Evolutionary conservation across 2,113 vertebrate genomes (phyloP).

Genomic region (Riparia riparia): DNA sequence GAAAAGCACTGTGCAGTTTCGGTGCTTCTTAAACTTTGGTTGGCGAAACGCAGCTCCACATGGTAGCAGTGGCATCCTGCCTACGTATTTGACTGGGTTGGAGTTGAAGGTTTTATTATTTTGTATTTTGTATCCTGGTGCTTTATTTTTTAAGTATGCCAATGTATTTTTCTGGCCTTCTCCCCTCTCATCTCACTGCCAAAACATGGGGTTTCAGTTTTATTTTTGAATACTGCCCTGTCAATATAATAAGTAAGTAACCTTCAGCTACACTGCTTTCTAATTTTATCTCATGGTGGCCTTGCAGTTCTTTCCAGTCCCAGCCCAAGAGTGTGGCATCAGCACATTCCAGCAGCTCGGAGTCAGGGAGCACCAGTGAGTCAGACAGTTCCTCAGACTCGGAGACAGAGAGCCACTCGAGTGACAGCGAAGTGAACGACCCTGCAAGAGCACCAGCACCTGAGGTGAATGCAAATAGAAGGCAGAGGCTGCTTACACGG

Average conservation of each 20-base stretch:
- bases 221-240: not conserved
- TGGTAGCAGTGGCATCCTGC: not conserved
- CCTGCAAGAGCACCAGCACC: constrained; percentile 32
- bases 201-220: not conserved
- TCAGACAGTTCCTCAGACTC: constrained; percentile 91
- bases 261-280: not conserved
- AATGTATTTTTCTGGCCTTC: not conserved
- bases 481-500: not conserved
- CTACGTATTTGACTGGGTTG: not conserved
- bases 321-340: constrained; percentile 72
- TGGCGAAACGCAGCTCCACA: not conserved
- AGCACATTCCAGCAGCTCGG: constrained; percentile 83
- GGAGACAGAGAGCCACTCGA: constrained; percentile 84
- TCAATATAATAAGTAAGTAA: not conserved
- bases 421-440: constrained; percentile 76
- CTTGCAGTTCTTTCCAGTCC: constrained; percentile 73
- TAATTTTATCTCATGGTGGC: constrained; percentile 55
- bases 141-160: not conserved
- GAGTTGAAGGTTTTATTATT: not conserved
- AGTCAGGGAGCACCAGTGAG: constrained; percentile 87
- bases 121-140: not conserved
- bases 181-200: not conserved
- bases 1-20: not conserved
- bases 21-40: not conserved
- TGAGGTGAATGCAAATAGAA: constrained; percentile 34